A percentile compares a stretch with the other conserved stretches of the same genome.
These are phyloP conservation scores for Microtus richardsoni DNA, from an alignment of 2,113 vertebrate genomes.

Conservation along the genomic window DNA sequence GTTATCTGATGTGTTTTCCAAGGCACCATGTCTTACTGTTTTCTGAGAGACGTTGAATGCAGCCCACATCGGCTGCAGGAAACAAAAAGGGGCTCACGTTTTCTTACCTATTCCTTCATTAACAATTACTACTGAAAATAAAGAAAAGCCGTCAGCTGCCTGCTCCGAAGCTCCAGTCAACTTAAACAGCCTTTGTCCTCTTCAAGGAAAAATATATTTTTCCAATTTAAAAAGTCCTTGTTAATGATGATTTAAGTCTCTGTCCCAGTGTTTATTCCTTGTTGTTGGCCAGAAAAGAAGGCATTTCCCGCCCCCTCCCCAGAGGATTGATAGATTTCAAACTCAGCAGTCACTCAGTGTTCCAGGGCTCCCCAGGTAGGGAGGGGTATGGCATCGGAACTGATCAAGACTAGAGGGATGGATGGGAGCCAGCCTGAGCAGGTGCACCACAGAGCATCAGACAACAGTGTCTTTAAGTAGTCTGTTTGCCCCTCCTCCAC, in stretches of 20 bases:
- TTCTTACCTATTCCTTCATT: neutral
- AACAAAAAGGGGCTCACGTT: neutral
- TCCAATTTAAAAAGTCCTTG: neutral
- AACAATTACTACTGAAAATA: neutral
- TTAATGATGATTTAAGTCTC: constrained; percentile 68
- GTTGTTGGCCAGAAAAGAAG: constrained; percentile 30
- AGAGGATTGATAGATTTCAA: constrained; percentile 48
- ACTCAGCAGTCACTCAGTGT: constrained; percentile 52
- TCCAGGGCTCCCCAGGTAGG: constrained; percentile 44
- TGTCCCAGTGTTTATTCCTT: constrained; percentile 53
- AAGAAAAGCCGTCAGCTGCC: neutral
- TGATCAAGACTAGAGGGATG: constrained; percentile 54
- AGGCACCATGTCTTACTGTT: neutral
- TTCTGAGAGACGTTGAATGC: neutral
- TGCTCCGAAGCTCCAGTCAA: neutral
- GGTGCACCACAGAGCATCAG: neutral
- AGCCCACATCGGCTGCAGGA: neutral
- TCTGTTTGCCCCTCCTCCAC: neutral
- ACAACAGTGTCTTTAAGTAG: neutral
- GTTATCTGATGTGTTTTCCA: constrained; percentile 30
- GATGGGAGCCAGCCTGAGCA: constrained; percentile 70
- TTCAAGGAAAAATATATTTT: constrained; percentile 64
- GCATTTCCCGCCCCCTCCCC: rapidly evolving
- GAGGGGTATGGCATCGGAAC: constrained; percentile 48
- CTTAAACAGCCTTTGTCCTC: constrained; percentile 4